These are phyloP conservation scores for Megastigmus dorsalis DNA, from an alignment of 2,888 invertebrate species.

Conservation along the genomic window DNA sequence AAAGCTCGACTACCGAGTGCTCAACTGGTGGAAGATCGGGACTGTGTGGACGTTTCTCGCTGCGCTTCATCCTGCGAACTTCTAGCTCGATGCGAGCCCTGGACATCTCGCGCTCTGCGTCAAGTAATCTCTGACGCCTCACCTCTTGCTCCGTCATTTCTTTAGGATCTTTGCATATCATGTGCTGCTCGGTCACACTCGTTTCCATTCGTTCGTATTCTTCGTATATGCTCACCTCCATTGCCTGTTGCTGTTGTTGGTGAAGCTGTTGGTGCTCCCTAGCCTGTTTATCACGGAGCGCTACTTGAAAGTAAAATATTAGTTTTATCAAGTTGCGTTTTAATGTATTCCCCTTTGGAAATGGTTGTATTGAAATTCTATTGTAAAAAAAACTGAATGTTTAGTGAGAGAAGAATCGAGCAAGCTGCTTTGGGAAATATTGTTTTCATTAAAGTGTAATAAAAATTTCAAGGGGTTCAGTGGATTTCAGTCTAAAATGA, in stretches of 20 bases:
- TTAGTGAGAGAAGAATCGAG: no score
- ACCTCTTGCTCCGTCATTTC: constrained; percentile 73
- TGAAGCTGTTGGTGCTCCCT: constrained; percentile 59
- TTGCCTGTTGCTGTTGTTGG: constrained; percentile 53
- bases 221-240: constrained; percentile 72
- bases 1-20: constrained; percentile 70
- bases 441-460: constrained; percentile 48
- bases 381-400: background rate
- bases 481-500: no score
- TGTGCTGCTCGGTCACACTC: background rate
- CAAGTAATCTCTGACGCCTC: constrained; percentile 66
- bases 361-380: no score
- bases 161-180: constrained; percentile 67
- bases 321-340: background rate
- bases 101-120: constrained; percentile 81
- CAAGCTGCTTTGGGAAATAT: background rate
- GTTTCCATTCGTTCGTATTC: constrained; percentile 67
- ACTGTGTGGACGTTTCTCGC: constrained; percentile 74
- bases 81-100: constrained; percentile 84
- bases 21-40: constrained; percentile 65
- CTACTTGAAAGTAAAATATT: constrained; percentile 50
- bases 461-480: no score
- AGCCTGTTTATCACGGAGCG: constrained; percentile 68
- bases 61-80: constrained; percentile 79
- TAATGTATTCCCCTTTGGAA: no score